A percentile compares a stretch with the other conserved stretches of the same genome.
phyloP scores from a whole-genome alignment of 2,113 vertebrate genomes.

The Dicentrarchus labrax region DNA sequence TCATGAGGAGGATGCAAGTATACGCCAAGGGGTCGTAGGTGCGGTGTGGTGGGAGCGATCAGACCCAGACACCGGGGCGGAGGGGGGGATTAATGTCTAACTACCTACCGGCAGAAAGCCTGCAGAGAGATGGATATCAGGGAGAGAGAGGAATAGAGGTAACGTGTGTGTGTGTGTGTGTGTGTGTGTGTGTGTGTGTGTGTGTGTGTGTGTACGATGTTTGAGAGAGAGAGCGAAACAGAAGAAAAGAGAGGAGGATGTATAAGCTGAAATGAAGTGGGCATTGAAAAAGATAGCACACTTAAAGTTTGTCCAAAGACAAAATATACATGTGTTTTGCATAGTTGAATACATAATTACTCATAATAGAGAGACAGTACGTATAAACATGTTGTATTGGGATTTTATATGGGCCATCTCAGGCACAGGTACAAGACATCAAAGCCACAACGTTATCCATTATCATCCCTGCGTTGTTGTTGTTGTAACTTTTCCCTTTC shows the following conservation, averaged over 20 bases:
- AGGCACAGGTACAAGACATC: constrained; percentile 28
- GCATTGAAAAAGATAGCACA: neutral
- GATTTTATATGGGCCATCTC: constrained; percentile 16
- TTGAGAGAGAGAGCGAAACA: neutral
- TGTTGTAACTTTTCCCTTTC: constrained; percentile 22
- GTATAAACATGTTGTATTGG: neutral
- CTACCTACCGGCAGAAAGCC: constrained; percentile 33
- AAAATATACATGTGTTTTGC: constrained; percentile 7
- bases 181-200: neutral
- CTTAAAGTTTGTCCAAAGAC: neutral
- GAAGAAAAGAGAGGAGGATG: neutral
- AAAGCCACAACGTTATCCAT: constrained; percentile 35
- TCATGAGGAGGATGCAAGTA: constrained; percentile 26
- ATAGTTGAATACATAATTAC: constrained; percentile 8
- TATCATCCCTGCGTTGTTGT: constrained; percentile 45
- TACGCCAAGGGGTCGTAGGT: neutral
- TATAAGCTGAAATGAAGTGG: neutral
- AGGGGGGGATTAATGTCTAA: constrained; percentile 51
- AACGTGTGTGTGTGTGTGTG: neutral
- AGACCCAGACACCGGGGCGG: constrained; percentile 46
- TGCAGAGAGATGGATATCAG: constrained; percentile 43
- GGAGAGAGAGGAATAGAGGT: neutral
- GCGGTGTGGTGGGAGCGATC: constrained; percentile 34
- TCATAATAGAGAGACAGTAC: neutral
- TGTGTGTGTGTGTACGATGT: too few species aligned